Evolutionary conservation across 2,797 vertebrate genomes (phyloP).

Genomic region (Tangara arthus): DNA sequence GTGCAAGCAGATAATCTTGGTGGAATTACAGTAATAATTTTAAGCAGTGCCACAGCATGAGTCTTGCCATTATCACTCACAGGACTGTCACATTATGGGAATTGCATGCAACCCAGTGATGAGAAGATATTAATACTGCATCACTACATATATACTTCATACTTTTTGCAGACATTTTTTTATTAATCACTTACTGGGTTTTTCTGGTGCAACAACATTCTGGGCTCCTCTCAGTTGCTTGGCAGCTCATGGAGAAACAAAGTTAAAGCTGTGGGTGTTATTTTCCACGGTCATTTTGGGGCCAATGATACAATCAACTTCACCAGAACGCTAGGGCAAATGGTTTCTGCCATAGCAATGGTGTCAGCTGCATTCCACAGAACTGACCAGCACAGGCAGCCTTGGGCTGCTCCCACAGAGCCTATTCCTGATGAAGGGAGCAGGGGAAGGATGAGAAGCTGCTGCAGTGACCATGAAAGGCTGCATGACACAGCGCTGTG

Average conservation of each 20-base stretch:
- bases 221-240: neutral
- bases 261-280: neutral
- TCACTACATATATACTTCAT: neutral
- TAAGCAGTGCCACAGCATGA: neutral
- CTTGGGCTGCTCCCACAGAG: neutral
- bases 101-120: neutral
- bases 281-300: neutral
- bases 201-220: neutral
- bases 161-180: neutral
- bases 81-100: neutral
- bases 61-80: neutral
- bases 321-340: neutral
- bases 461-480: neutral
- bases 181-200: neutral
- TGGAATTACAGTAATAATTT: neutral
- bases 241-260: neutral
- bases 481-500: neutral
- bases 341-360: neutral
- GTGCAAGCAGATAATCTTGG: neutral
- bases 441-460: neutral
- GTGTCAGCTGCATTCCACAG: neutral
- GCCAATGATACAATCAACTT: neutral
- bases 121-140: neutral
- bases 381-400: neutral
- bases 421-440: neutral